Evolutionary conservation across 2,888 invertebrate species (phyloP).

Genomic region (Orgyia antiqua): DNA sequence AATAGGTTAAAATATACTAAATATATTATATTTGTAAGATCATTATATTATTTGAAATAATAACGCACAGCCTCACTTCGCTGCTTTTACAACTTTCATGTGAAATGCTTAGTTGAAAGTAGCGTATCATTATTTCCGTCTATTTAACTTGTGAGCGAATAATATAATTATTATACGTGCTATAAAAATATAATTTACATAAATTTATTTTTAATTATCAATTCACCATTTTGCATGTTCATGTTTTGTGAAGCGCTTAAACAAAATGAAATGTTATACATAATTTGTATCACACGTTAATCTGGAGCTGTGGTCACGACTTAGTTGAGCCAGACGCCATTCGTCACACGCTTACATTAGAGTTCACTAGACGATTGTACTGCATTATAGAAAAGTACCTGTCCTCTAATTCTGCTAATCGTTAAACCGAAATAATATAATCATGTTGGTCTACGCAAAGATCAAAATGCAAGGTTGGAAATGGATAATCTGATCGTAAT

Average conservation of each 20-base stretch:
- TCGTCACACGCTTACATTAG: constrained; percentile 38
- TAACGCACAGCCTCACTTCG: neutral
- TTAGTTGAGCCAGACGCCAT: constrained; percentile 36
- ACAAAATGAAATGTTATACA: neutral
- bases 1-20: no score
- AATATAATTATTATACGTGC: constrained; percentile 7
- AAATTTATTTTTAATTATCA: constrained; percentile 17
- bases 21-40: no score
- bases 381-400: constrained; percentile 22
- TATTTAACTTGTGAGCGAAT: constrained; percentile 7
- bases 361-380: constrained; percentile 7
- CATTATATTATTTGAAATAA: no score
- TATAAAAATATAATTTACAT: constrained; percentile 14
- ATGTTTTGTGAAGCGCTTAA: constrained; percentile 7
- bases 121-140: constrained; percentile 6
- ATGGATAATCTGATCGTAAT: no score
- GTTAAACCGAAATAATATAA: no score
- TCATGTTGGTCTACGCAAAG: no score
- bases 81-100: neutral
- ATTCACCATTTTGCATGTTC: constrained; percentile 16
- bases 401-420: no score
- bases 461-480: no score
- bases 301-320: constrained; percentile 49
- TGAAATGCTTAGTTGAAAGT: constrained; percentile 1
- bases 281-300: constrained; percentile 27